phyloP scores from a whole-genome alignment of 1,140 invertebrate genomes.

The Dryas iulia region DNA sequence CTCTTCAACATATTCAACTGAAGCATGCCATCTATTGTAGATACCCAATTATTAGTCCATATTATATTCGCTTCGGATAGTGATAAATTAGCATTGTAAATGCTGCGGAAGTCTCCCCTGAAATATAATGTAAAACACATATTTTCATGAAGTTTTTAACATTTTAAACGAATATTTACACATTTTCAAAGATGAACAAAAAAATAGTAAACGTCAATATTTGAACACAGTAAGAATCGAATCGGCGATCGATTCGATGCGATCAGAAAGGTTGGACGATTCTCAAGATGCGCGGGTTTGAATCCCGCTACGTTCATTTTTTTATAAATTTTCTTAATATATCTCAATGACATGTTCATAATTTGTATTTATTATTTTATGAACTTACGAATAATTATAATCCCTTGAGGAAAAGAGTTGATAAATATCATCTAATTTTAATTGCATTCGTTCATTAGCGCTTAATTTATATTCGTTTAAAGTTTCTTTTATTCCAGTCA shows the following conservation, averaged over 20 bases:
- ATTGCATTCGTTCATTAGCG: constrained; percentile 1
- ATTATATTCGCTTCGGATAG: constrained; percentile 36
- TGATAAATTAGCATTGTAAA: constrained; percentile 36
- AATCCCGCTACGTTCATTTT: too few species aligned
- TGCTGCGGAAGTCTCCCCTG: constrained; percentile 43
- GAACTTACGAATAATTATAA: constrained; percentile 37
- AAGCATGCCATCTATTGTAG: constrained; percentile 43
- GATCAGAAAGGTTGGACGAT: too few species aligned
- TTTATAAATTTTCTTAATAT: too few species aligned
- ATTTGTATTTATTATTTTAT: not conserved
- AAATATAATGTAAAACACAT: too few species aligned
- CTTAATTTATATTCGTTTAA: not conserved
- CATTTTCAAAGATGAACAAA: too few species aligned
- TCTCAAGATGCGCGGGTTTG: too few species aligned
- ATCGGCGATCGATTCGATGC: too few species aligned
- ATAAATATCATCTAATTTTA: constrained; percentile 36
- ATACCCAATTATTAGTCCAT: constrained; percentile 50
- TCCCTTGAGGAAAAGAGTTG: constrained; percentile 31
- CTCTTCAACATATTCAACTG: constrained; percentile 39
- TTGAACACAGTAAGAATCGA: too few species aligned
- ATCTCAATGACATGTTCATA: too few species aligned
- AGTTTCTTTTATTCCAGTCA: not conserved
- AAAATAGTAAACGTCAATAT: too few species aligned
- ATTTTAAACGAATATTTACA: too few species aligned
- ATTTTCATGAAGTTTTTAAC: too few species aligned